Conservation (phyloP, 2,797 vertebrate genomes). For the Crenichthys baileyi region DNA sequence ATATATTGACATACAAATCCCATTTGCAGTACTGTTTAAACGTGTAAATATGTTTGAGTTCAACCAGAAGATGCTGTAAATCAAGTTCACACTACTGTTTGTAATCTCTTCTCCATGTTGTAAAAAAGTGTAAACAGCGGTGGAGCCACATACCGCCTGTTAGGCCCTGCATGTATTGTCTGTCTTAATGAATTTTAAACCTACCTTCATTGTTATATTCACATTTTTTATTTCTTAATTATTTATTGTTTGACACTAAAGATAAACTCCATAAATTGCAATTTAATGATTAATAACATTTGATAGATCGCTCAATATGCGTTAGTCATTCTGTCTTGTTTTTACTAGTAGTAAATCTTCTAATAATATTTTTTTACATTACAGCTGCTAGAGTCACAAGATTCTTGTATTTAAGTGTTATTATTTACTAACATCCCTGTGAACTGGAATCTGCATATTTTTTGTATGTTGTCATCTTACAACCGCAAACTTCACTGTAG, state of each 20-base stretch:
- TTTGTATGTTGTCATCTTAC: background rate
- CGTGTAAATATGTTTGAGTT: background rate
- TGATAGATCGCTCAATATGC: background rate
- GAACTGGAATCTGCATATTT: background rate
- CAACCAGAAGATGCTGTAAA: background rate
- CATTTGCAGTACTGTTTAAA: background rate
- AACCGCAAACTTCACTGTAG: background rate
- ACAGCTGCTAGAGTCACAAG: background rate
- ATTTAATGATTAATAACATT: background rate
- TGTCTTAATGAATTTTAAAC: background rate
- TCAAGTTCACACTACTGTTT: background rate
- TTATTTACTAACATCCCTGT: background rate
- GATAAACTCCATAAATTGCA: background rate
- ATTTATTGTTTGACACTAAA: background rate
- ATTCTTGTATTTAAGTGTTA: background rate
- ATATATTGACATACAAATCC: background rate
- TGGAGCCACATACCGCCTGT: background rate
- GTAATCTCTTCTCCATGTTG: background rate
- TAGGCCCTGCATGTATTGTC: background rate
- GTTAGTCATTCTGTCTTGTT: background rate
- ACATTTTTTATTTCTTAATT: background rate
- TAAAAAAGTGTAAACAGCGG: background rate
- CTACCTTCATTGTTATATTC: background rate
- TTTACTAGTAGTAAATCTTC: background rate
- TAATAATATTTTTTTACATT: background rate